A percentile compares a stretch with the other conserved stretches of the same genome.
phyloP scores from a whole-genome alignment of 2,113 vertebrate species.

The Saccopteryx leptura region DNA sequence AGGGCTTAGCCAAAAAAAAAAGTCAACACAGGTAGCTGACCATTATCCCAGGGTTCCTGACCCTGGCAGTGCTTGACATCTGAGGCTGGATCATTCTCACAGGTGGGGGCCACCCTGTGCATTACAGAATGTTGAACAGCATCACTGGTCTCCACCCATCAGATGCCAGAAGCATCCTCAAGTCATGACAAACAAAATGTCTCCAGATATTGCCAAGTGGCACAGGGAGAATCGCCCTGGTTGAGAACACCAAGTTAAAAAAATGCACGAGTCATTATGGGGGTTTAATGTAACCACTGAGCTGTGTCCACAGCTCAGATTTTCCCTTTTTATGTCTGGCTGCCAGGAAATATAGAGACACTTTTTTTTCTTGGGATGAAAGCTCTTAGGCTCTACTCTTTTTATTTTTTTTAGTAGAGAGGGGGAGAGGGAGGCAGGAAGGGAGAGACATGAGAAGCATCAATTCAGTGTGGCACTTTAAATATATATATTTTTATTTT shows the following conservation, averaged over 20 bases:
- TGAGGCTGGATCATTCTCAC: background rate
- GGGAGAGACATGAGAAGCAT: no score
- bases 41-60: fast-evolving
- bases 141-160: background rate
- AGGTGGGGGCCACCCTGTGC: fast-evolving
- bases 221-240: background rate
- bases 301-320: background rate
- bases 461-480: no score
- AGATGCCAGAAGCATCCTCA: background rate
- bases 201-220: background rate
- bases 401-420: no score
- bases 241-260: background rate
- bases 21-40: background rate
- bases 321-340: background rate
- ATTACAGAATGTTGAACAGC: background rate
- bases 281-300: background rate
- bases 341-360: background rate
- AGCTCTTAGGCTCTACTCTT: no score
- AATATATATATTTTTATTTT: no score
- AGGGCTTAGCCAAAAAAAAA: fast-evolving
- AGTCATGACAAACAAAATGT: background rate
- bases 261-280: background rate
- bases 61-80: background rate
- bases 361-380: background rate
- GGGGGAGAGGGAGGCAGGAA: no score